These are phyloP conservation scores for Echinarachnius parma DNA, from an alignment of 53 echinoderm and acorn worm species.

Conservation along the genomic window DNA sequence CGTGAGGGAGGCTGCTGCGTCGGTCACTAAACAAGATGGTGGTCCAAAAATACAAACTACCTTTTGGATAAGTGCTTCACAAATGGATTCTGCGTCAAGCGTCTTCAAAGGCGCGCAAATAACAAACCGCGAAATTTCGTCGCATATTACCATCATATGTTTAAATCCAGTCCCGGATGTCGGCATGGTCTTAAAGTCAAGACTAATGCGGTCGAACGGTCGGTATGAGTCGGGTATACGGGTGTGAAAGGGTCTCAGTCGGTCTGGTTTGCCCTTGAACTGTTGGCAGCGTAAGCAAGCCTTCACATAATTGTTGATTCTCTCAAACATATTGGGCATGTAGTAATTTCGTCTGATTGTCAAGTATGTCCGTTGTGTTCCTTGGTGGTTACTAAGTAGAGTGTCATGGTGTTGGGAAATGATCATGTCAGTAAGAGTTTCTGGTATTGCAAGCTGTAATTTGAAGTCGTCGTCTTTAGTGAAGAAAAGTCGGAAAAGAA, in stretches of 20 bases:
- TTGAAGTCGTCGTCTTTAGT: conserved; percentile 38
- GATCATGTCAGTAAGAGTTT: conserved; percentile 43
- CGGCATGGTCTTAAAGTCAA: conserved; percentile 63
- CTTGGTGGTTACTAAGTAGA: conserved; percentile 54
- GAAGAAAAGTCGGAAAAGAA: conserved; percentile 43
- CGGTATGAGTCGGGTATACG: conserved; percentile 52
- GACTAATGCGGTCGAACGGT: conserved; percentile 54
- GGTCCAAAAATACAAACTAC: conserved; percentile 48
- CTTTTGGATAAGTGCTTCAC: conserved; percentile 48
- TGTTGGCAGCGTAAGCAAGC: conserved; percentile 53
- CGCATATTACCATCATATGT: conserved; percentile 59
- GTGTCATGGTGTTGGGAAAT: conserved; percentile 56
- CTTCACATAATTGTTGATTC: conserved; percentile 40
- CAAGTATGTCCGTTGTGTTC: conserved; percentile 50
- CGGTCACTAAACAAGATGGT: conserved; percentile 32
- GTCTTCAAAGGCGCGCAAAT: conserved; percentile 50
- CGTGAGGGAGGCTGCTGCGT: conserved; percentile 42
- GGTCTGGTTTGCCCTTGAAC: conserved; percentile 50
- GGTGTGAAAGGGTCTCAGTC: conserved; percentile 46
- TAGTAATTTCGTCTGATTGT: conserved; percentile 53
- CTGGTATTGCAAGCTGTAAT: conserved; percentile 49
- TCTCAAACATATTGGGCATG: conserved; percentile 60
- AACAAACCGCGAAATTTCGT: conserved; percentile 53
- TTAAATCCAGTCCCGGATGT: conserved; percentile 40
- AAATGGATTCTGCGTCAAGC: conserved; percentile 55